Evolutionary conservation across 2,113 vertebrate genomes (phyloP).

Genomic region (Gnathonemus echidnorhynchus): DNA sequence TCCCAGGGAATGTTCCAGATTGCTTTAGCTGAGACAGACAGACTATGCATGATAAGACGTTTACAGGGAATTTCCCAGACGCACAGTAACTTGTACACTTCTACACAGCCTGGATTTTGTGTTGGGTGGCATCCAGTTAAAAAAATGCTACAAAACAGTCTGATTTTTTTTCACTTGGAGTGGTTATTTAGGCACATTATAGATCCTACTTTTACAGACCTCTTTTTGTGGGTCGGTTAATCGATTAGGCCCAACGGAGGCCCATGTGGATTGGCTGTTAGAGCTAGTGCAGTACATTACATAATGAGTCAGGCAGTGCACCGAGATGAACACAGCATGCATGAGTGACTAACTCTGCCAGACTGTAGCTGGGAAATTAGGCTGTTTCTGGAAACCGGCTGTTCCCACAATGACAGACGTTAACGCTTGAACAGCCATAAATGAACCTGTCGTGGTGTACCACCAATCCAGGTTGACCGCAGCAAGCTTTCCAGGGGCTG

Average conservation of each 20-base stretch:
- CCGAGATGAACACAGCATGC: background rate
- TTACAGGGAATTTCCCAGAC: background rate
- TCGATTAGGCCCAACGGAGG: background rate
- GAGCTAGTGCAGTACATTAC: background rate
- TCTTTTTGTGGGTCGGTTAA: background rate
- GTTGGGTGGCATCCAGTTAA: background rate
- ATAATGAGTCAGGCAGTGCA: background rate
- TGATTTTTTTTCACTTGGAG: background rate
- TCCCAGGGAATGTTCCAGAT: background rate
- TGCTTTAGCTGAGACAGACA: background rate
- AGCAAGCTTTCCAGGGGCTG: conserved; percentile 23
- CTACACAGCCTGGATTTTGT: background rate
- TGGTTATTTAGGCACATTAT: background rate
- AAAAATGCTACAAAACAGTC: background rate
- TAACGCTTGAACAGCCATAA: conserved; percentile 6
- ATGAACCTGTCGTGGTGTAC: background rate
- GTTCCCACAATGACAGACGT: background rate
- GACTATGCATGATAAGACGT: background rate
- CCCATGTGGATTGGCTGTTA: background rate
- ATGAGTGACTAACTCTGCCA: background rate
- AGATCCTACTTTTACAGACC: background rate
- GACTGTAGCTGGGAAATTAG: background rate
- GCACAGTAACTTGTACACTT: background rate
- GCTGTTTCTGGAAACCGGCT: background rate
- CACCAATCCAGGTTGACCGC: conserved; percentile 8